phyloP scores from a whole-genome alignment of 2,113 vertebrate species.

The Romanogobio albipinnatus region DNA sequence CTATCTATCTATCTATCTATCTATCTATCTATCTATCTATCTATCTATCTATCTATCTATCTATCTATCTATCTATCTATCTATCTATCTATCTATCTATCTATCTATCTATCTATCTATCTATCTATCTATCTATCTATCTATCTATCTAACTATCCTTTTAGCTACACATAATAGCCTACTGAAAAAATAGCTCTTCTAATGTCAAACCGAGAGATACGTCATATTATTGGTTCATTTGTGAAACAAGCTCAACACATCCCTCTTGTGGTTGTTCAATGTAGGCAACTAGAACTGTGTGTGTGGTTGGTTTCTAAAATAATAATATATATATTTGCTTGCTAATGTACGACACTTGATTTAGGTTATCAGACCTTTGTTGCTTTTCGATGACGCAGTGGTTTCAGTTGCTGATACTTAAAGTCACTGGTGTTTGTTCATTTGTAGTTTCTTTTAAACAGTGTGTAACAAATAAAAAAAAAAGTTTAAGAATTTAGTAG shows the following conservation, averaged over 20 bases:
- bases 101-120: neutral
- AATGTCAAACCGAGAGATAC: neutral
- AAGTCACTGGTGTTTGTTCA: neutral
- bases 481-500: neutral
- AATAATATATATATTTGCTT: neutral
- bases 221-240: neutral
- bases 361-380: neutral
- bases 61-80: neutral
- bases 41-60: neutral
- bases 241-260: conserved; percentile 20
- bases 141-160: neutral
- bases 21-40: neutral
- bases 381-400: neutral
- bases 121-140: neutral
- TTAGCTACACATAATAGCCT: neutral
- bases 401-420: neutral
- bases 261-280: conserved; percentile 46
- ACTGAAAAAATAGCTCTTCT: neutral
- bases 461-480: neutral
- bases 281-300: neutral
- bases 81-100: neutral
- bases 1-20: neutral
- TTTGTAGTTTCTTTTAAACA: neutral
- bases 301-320: neutral
- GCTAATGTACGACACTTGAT: neutral